These are phyloP conservation scores for Carlito syrichta DNA, from an alignment of 2,113 vertebrate species.

Conservation along the genomic window DNA sequence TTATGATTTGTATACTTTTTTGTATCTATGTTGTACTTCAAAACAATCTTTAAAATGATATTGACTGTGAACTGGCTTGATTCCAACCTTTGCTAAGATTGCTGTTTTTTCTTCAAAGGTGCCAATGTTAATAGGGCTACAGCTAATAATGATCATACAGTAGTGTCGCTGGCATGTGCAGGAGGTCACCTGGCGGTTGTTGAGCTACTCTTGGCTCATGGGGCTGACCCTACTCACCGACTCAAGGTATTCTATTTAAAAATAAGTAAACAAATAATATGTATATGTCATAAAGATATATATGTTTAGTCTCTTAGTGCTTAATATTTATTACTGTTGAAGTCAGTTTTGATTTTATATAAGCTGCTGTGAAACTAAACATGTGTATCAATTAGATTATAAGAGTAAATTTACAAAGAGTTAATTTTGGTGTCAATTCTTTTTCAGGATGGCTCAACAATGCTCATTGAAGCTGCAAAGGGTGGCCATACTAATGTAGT, in stretches of 20 bases:
- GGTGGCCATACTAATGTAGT: constrained; percentile 99
- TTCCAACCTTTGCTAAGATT: constrained; percentile 46
- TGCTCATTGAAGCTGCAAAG: constrained; percentile 99
- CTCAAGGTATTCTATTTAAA: constrained; percentile 90
- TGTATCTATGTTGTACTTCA: constrained; percentile 16
- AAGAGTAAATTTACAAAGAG: constrained; percentile 3
- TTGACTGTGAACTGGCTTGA: constrained; percentile 8
- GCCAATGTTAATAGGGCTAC: constrained; percentile 98
- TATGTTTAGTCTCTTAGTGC: neutral
- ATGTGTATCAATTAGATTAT: neutral
- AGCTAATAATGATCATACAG: constrained; percentile 99
- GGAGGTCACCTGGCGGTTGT: constrained; percentile 98
- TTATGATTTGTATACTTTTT: constrained; percentile 3
- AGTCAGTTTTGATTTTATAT: constrained; percentile 38
- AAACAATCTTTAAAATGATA: constrained; percentile 13
- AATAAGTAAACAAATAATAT: constrained; percentile 1
- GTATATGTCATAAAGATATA: neutral
- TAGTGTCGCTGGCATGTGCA: constrained; percentile 97
- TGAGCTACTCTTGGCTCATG: constrained; percentile 96
- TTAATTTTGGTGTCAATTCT: constrained; percentile 25
- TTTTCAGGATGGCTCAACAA: constrained; percentile 96
- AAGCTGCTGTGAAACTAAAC: constrained; percentile 35
- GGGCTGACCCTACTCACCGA: constrained; percentile 97
- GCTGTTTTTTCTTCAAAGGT: constrained; percentile 82
- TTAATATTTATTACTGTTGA: constrained; percentile 27